Evolutionary conservation across 2,113 vertebrate genomes (phyloP).

Genomic region (Panthera tigris): DNA sequence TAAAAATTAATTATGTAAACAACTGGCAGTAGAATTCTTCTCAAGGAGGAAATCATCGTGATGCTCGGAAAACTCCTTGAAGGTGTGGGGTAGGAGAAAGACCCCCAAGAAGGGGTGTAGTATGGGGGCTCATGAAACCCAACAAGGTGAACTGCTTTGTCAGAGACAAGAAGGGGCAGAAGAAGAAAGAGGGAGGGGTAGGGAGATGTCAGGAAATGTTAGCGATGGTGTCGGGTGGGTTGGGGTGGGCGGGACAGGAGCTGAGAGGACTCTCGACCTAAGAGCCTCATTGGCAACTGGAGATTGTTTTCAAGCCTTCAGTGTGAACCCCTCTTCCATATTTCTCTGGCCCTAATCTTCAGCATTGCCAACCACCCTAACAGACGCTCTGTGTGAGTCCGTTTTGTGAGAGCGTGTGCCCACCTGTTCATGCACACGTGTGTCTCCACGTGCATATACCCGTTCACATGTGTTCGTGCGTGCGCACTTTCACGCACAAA

Average conservation of each 20-base stretch:
- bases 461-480: neutral
- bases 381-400: rapidly evolving
- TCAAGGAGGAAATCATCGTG: neutral
- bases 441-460: too few relatives aligned
- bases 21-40: neutral
- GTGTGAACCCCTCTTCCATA: too few relatives aligned
- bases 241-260: neutral
- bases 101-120: neutral
- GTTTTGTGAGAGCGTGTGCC: neutral
- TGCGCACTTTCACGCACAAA: rapidly evolving
- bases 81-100: neutral
- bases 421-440: rapidly evolving
- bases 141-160: neutral
- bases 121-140: neutral
- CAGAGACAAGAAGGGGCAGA: neutral
- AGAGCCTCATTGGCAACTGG: rapidly evolving
- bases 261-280: rapidly evolving
- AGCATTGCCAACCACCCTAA: neutral
- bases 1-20: neutral
- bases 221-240: rapidly evolving
- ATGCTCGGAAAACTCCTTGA: neutral
- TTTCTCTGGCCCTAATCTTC: neutral
- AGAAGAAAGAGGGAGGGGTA: too few relatives aligned
- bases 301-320: neutral
- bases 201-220: neutral